phyloP scores from a whole-genome alignment of 2,888 invertebrate species.

The Eubasilissa splendida region DNA sequence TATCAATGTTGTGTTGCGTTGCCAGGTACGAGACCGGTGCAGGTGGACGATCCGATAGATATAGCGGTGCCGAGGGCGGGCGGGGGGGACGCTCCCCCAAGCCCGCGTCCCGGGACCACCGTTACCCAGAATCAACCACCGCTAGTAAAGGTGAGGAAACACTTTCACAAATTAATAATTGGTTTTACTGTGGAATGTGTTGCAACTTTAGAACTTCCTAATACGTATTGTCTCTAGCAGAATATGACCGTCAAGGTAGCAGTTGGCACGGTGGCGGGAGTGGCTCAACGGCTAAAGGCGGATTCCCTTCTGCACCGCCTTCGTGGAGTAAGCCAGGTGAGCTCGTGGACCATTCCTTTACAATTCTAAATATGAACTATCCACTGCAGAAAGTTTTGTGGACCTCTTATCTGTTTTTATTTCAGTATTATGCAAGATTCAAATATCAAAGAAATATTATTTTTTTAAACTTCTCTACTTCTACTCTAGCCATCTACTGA shows the following conservation, averaged over 20 bases:
- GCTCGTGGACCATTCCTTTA: neutral
- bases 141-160: conserved; percentile 52
- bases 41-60: conserved; percentile 19
- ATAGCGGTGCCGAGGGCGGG: conserved; percentile 20
- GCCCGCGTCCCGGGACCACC: conserved; percentile 63
- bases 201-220: neutral
- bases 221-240: conserved; percentile 1
- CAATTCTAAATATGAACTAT: neutral
- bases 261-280: conserved; percentile 41
- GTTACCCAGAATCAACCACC: conserved; percentile 62
- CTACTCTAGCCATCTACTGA: no score
- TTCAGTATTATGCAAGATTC: no score
- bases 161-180: no score
- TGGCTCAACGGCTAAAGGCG: conserved; percentile 21
- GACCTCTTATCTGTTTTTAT: no score
- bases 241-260: conserved; percentile 39
- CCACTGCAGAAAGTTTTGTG: neutral
- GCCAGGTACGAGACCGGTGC: conserved; percentile 22
- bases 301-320: conserved; percentile 45
- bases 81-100: conserved; percentile 47
- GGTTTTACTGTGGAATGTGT: neutral
- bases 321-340: conserved; percentile 49
- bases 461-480: no score
- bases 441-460: no score
- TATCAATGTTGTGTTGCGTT: no score